Evolutionary conservation across 2,113 vertebrate species (phyloP), one percentile per base, ranked within the genome.

Genomic region (Bujurquina vittata): DNA sequence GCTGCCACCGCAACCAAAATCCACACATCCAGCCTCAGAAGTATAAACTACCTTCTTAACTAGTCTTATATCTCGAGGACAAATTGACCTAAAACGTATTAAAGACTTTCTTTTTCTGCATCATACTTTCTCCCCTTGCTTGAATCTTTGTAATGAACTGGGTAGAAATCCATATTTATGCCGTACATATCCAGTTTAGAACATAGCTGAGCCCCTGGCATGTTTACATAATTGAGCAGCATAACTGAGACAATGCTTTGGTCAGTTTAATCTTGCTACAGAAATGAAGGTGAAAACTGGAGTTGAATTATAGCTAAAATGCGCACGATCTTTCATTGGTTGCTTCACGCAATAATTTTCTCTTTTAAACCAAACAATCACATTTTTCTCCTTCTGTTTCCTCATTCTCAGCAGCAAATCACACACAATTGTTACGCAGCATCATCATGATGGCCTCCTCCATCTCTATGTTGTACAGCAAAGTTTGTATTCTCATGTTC

Each of bases 51-150:
- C 52, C 61, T 60, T 67, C 1, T 65, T 84, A 59, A 84, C 31
- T 29, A 29, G 54, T n/a, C 15, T 40, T 69, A 58, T 77, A 59
- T 43, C 58, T 8, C 17, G 20, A 61, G 78, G 86, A 85, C 78
- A 76, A 76, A 78, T 8, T 69, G 83, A 88, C 86, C 80, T 43
- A 49, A 8, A 37, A 57, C 15, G 4, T 26, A 65, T 69, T 29
- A 40, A 40, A 49, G 78, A 78, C n/a, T 59, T 77, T 56, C 75
- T 26, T 72, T 58, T 61, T 46, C 35, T 1, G 20, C 20, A 33
- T 14, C 10, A 69, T n/a, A 43, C 26, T 55, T 60, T 37, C 3
- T 61, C 10, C 18, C 23, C 22, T 56, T 46, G 26, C 17, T 33
- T 69, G 35, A 58, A 26, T 20, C 61, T 40, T 26, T 76, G 15